These are phyloP conservation scores for Cygnus atratus DNA, from an alignment of 2,113 vertebrate genomes.

Conservation along the genomic window DNA sequence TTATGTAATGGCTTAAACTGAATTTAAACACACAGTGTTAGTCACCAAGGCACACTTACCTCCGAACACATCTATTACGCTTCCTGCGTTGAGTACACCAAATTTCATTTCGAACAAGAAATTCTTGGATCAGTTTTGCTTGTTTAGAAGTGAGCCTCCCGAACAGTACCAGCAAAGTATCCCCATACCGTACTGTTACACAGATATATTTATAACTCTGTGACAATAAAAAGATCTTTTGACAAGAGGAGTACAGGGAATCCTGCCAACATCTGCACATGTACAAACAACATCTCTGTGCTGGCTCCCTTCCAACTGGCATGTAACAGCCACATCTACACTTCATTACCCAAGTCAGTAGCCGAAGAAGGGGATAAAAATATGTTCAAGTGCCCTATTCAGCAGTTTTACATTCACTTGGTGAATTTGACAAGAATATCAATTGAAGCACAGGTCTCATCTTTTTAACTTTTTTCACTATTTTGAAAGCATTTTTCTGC, in stretches of 20 bases:
- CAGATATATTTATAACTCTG: conserved; percentile 63
- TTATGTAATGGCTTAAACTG: not conserved
- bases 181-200: conserved; percentile 22
- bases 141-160: not conserved
- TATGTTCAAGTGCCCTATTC: conserved; percentile 49
- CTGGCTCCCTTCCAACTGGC: conserved; percentile 72
- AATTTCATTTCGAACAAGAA: not conserved
- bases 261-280: conserved; percentile 74
- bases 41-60: not conserved
- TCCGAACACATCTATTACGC: not conserved
- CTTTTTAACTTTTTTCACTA: not conserved
- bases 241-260: conserved; percentile 71
- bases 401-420: conserved; percentile 40
- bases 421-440: conserved; percentile 44
- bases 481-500: not conserved
- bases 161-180: not conserved
- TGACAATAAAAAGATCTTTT: conserved; percentile 69
- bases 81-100: not conserved
- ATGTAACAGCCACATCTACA: conserved; percentile 55
- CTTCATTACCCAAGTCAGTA: conserved; percentile 67
- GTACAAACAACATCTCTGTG: conserved; percentile 68
- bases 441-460: conserved; percentile 26
- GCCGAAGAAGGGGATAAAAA: conserved; percentile 48
- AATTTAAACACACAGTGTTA: not conserved
- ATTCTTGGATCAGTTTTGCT: not conserved